These are phyloP conservation scores for Oxyruncus cristatus DNA, from an alignment of 2,113 vertebrate genomes.

Conservation along the genomic window DNA sequence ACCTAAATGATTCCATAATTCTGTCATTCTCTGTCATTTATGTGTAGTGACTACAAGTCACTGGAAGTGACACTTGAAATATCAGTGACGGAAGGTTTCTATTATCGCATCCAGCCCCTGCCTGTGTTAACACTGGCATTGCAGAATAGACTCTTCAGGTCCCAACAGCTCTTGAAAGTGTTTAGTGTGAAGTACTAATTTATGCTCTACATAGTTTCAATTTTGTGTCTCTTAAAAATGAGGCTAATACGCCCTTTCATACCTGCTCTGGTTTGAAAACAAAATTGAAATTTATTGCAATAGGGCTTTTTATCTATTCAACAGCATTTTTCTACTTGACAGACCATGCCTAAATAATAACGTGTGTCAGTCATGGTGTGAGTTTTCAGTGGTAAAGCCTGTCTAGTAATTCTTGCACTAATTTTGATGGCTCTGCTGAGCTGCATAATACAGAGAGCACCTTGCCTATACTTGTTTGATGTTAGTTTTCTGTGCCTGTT, in stretches of 20 bases:
- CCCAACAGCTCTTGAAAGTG: rapidly evolving
- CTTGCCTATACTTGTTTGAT: not conserved
- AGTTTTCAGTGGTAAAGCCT: not conserved
- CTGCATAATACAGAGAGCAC: not conserved
- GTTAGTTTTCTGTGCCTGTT: not conserved
- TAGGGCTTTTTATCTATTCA: not conserved
- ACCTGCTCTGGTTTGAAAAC: not conserved
- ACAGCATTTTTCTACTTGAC: not conserved
- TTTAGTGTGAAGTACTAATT: not conserved
- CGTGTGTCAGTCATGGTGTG: not conserved
- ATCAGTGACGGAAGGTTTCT: not conserved
- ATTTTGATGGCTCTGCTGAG: not conserved
- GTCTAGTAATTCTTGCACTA: not conserved
- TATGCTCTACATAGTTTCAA: rapidly evolving
- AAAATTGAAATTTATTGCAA: not conserved
- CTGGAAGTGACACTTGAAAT: not conserved
- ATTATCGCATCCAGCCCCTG: not conserved
- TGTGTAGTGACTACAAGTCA: rapidly evolving
- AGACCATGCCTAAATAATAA: not conserved
- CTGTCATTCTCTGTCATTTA: not conserved
- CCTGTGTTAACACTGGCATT: too few species aligned
- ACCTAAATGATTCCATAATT: not conserved
- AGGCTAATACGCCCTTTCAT: rapidly evolving
- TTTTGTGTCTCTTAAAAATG: not conserved
- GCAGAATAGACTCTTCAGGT: not conserved